Conservation (phyloP, 2,888 invertebrate species). For the Philonicus albiceps region DNA sequence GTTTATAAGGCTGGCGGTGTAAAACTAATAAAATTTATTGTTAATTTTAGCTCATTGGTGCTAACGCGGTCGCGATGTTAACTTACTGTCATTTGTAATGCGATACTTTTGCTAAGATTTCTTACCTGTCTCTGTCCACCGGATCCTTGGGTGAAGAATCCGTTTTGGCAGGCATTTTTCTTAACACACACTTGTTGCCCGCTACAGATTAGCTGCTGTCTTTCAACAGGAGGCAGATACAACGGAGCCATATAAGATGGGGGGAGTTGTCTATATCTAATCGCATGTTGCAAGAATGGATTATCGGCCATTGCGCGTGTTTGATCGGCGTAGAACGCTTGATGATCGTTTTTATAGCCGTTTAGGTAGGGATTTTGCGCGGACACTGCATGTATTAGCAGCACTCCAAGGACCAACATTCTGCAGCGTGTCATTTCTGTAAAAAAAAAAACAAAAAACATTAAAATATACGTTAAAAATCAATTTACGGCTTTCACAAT, state of each 20-base stretch:
- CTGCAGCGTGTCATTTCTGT: conserved; percentile 44
- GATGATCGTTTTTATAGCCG: conserved; percentile 45
- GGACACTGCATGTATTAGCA: conserved; percentile 31
- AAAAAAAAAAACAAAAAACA: conserved; percentile 30
- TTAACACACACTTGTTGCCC: conserved; percentile 71
- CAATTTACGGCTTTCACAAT: neutral
- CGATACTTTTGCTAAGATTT: neutral
- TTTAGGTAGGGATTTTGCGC: conserved; percentile 46
- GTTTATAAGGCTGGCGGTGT: neutral
- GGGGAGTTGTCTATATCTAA: conserved; percentile 41
- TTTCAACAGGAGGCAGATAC: conserved; percentile 49
- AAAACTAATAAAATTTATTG: conserved; percentile 6
- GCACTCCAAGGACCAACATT: conserved; percentile 24
- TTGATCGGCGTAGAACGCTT: conserved; percentile 43
- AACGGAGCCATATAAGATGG: conserved; percentile 45
- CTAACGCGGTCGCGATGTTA: neutral
- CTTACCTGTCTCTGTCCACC: conserved; percentile 37
- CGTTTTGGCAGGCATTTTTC: conserved; percentile 69
- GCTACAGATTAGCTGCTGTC: conserved; percentile 62
- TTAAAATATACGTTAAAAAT: conserved; percentile 3
- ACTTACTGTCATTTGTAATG: neutral
- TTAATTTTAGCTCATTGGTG: neutral
- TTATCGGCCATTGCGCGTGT: neutral
- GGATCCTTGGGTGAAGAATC: conserved; percentile 55
- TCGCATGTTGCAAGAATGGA: conserved; percentile 40